phyloP scores from a whole-genome alignment of 2,888 invertebrate species.

The Toxonevra muliebris region DNA sequence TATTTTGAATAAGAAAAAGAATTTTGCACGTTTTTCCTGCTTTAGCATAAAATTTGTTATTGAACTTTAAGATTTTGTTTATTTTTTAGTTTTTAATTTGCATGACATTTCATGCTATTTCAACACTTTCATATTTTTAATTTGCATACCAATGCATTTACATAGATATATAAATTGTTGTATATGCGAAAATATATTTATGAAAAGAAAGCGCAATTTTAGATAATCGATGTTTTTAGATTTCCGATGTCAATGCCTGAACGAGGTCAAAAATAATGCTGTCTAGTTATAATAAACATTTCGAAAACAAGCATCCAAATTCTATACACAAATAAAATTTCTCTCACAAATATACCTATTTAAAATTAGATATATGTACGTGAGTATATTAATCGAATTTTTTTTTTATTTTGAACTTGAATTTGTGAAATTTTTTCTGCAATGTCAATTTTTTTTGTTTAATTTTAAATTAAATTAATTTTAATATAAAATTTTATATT shows the following conservation, averaged over 20 bases:
- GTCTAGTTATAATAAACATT: slow-evolving; percentile 40
- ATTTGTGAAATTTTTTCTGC: background rate
- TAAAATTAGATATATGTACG: background rate
- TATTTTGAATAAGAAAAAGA: background rate
- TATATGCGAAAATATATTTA: slow-evolving; percentile 12
- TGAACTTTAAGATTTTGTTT: slow-evolving; percentile 24
- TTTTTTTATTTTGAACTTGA: slow-evolving; percentile 15
- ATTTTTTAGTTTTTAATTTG: slow-evolving; percentile 2
- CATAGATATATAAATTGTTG: slow-evolving; percentile 15
- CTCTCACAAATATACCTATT: no score
- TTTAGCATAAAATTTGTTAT: slow-evolving; percentile 22
- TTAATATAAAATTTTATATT: background rate
- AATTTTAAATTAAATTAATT: background rate
- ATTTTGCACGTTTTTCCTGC: background rate
- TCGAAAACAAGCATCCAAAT: background rate
- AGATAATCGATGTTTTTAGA: no score
- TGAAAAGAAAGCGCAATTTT: no score
- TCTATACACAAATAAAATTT: no score
- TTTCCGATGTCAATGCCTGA: slow-evolving; percentile 49
- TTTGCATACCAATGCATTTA: slow-evolving; percentile 12
- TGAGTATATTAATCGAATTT: background rate
- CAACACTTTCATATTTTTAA: background rate
- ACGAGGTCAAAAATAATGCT: slow-evolving; percentile 47
- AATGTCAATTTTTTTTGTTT: background rate
- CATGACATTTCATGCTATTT: background rate